Conservation (phyloP, 2,888 invertebrate species). For the Phorcus lineatus region DNA sequence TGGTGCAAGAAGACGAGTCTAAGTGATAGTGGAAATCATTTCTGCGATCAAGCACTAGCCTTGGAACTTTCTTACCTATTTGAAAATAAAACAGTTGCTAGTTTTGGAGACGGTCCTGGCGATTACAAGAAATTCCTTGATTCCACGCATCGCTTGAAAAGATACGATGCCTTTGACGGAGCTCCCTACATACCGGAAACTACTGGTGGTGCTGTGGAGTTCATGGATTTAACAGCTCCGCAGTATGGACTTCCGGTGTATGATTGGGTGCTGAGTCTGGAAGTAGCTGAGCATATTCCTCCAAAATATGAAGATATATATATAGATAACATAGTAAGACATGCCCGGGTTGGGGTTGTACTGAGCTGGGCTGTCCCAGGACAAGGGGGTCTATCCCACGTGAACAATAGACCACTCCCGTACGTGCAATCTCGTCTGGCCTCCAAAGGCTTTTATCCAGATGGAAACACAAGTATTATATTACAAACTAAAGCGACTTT, state of each 20-base stretch:
- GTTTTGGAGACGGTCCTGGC: slow-evolving; percentile 57
- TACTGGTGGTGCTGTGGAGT: slow-evolving; percentile 45
- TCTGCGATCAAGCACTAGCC: slow-evolving; percentile 44
- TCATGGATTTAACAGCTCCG: slow-evolving; percentile 52
- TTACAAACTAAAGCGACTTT: slow-evolving; percentile 37
- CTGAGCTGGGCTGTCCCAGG: slow-evolving; percentile 56
- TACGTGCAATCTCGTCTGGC: slow-evolving; percentile 40
- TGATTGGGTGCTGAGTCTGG: slow-evolving; percentile 53
- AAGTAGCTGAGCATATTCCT: slow-evolving; percentile 59
- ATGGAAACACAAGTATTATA: slow-evolving; percentile 29
- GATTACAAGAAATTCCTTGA: slow-evolving; percentile 48
- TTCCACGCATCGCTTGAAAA: slow-evolving; percentile 33
- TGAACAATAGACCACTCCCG: slow-evolving; percentile 44
- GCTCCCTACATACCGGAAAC: slow-evolving; percentile 50
- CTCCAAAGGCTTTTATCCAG: slow-evolving; percentile 37
- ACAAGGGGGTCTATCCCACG: slow-evolving; percentile 47
- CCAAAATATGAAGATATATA: slow-evolving; percentile 45
- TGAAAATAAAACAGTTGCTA: slow-evolving; percentile 45
- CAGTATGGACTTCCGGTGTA: slow-evolving; percentile 51
- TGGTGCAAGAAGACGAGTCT: slow-evolving; percentile 45
- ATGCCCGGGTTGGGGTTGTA: slow-evolving; percentile 47
- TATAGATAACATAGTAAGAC: slow-evolving; percentile 48
- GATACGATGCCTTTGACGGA: slow-evolving; percentile 53
- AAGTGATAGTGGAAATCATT: slow-evolving; percentile 42
- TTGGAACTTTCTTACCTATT: slow-evolving; percentile 40